Base-by-base conservation (phyloP, 2,113 vertebrate species). In the Sphaerodactylus townsendi region DNA sequence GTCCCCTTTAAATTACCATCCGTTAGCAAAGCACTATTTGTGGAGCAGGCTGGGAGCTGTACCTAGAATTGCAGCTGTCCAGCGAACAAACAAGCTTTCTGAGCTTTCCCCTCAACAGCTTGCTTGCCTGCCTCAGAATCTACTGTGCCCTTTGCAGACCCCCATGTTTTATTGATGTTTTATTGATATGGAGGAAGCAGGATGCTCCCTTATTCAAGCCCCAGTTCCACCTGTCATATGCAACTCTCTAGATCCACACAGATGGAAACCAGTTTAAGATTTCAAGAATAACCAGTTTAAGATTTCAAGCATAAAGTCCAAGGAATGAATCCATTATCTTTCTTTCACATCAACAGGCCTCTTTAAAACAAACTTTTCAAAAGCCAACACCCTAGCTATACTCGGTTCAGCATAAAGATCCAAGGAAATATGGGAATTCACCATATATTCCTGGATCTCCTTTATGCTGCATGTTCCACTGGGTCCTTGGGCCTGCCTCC, bases 51-150 rank as follows among this genome's bases (percentile, higher is more conserved):
- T 77, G 11, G 1, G 56, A 28, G 64, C 82, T 46, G 69, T 23
- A 13, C 21, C 35, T 77, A 62, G 35, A 68, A 66, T 69, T 69
- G 30, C 74, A 77, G 37, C 48, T 84, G 82, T 30, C 77, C 48
- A 70, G 15, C 59, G 66, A 66, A 48, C 30, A 41, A 70, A 70
- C 30, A 33, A 77, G 65, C 65, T 77, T 77, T 23, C 65, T 50
- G 64, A 56, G 50, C 73, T 56, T 84, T 70, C 44, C 30, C 64
- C 35, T 44, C 30, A 77, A 59, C 30, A 84, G 74, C 65, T 77
- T 78, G 37, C 23, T 41, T 68, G 46, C 44, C 35, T 68, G 62
- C n/a, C 59, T 53, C 41, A 23, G 46, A 75, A 75, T 46, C 59
- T 35, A 28, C 37, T 72, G n/a, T 81, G 48, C 35, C 80, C 81